A percentile compares a stretch with the other conserved stretches of the same genome.
Evolutionary conservation across 2,113 vertebrate genomes (phyloP).

Genomic region (Columba janthina): DNA sequence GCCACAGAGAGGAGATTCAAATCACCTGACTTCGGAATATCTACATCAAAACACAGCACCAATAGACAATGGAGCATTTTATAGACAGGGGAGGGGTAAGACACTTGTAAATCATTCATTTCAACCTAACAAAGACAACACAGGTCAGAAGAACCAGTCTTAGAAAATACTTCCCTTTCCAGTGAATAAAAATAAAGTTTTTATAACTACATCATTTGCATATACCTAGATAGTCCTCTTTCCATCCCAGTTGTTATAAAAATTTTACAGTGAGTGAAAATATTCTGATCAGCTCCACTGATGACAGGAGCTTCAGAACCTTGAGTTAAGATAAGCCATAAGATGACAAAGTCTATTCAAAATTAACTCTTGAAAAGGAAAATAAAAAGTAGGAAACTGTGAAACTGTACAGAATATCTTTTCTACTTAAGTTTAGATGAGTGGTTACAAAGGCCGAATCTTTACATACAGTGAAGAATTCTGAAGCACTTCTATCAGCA

Average conservation of each 20-base stretch:
- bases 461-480: not conserved
- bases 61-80: not conserved
- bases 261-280: not conserved
- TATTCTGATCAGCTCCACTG: not conserved
- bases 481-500: not conserved
- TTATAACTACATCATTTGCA: not conserved
- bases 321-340: not conserved
- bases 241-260: not conserved
- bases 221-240: not conserved
- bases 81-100: rapidly evolving
- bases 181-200: not conserved
- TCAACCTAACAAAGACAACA: not conserved
- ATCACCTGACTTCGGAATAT: not conserved
- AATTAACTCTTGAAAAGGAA: not conserved
- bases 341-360: not conserved
- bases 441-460: not conserved
- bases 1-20: not conserved
- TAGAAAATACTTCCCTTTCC: not conserved
- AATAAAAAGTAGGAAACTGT: not conserved
- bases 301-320: not conserved
- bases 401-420: not conserved
- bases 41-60: not conserved
- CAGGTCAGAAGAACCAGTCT: not conserved
- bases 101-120: not conserved
- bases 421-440: not conserved